Evolutionary conservation across 2,888 invertebrate species (phyloP).

Genomic region (Hecatera dysodea): DNA sequence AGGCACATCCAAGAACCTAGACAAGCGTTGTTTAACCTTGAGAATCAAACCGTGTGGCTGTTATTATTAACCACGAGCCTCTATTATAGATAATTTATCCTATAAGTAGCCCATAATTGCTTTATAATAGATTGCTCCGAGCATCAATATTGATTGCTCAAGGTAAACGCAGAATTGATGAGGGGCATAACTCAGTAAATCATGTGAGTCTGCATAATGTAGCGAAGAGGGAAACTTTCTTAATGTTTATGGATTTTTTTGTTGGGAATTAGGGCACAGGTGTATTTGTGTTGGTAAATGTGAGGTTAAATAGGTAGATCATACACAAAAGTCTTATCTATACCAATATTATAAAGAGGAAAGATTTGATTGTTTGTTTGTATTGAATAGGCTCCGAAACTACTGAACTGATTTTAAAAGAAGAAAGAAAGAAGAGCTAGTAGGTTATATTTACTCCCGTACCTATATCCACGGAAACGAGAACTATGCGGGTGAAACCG

Average conservation of each 20-base stretch:
- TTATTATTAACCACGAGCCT: neutral
- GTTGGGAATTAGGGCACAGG: slow-evolving; percentile 28
- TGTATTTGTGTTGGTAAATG: slow-evolving; percentile 11
- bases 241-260: slow-evolving; percentile 55
- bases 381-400: too few species aligned
- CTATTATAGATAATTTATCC: slow-evolving; percentile 23
- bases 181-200: slow-evolving; percentile 45
- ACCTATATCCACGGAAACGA: too few species aligned
- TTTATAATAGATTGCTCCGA: slow-evolving; percentile 53
- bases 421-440: too few species aligned
- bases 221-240: slow-evolving; percentile 28
- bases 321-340: too few species aligned
- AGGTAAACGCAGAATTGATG: slow-evolving; percentile 59
- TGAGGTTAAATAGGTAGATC: neutral
- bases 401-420: too few species aligned
- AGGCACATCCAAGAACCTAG: too few species aligned
- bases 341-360: too few species aligned
- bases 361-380: too few species aligned
- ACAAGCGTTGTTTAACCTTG: neutral
- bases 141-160: slow-evolving; percentile 52
- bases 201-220: slow-evolving; percentile 38
- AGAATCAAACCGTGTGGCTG: neutral
- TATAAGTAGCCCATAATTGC: slow-evolving; percentile 47
- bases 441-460: too few species aligned
- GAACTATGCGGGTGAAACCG: too few species aligned